Evolutionary conservation across 1,140 invertebrate genomes (phyloP), one percentile per base, ranked within the genome.

Genomic region (Branchinecta lynchi): DNA sequence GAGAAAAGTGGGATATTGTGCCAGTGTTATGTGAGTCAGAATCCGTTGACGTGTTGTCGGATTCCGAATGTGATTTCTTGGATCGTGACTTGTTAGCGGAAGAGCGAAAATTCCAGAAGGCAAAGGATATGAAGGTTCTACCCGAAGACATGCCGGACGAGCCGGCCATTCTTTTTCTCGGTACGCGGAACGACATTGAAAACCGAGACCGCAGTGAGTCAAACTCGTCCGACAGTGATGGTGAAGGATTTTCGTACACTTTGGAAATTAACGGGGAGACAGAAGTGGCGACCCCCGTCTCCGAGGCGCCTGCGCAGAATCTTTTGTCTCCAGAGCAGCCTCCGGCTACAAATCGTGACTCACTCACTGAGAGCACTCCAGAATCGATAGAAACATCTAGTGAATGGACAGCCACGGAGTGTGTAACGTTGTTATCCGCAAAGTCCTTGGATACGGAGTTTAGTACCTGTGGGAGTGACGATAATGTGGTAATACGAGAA

Each of bases 81-180:
- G 51, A 60, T 60, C 51, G 51, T 60, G 51, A 60, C 51, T 60
- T 60, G 17, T 15, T 60, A 20, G 51, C 51, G 17, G 51, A 60
- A 60, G 51, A 60, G 17, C 51, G 51, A 15, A 60, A 60, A 15
- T 60, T 60, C 17, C 51, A 60, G 12, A 60, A 60, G 17, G 12
- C 51, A 15, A 60, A 60, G 17, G 51, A 60, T 15, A 60, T 60
- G 51, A 60, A 60, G 51, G 51, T 60, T 15, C 6, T 60, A 15
- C 51, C 51, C 17, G 51, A 60, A 60, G 51, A 60, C 17, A 32
- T 32, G 32, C 12, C 9, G n/a, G 46, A 51, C 46, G 46, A 51
- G n/a, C n/a, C 17, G 51, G 12, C 51, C 12, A 6, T 60, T 60
- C 17, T 60, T 15, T 60, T 60, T 3, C 17, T 60, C 12, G 32